phyloP scores from a whole-genome alignment of 2,797 vertebrate genomes.

The Anomalospiza imberbis region DNA sequence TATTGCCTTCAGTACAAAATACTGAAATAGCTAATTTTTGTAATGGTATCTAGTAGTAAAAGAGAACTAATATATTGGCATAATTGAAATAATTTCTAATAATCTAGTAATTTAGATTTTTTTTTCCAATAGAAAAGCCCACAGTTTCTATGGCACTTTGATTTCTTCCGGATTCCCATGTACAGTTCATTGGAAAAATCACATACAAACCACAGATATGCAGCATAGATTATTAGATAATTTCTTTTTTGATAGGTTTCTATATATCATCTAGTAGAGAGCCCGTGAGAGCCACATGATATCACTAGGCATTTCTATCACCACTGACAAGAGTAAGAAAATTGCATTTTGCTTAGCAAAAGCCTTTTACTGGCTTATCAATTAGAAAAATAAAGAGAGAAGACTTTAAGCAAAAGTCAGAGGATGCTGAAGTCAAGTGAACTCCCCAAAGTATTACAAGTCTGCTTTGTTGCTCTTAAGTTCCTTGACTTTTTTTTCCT shows the following conservation, averaged over 20 bases:
- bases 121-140: not conserved
- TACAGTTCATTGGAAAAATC: not conserved
- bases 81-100: not conserved
- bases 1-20: not conserved
- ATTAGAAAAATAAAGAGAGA: not conserved
- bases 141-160: not conserved
- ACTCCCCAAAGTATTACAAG: not conserved
- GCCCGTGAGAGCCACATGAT: not conserved
- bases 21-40: not conserved
- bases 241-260: not conserved
- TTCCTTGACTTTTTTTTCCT: not conserved
- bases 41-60: not conserved
- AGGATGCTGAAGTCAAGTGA: not conserved
- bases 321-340: not conserved
- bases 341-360: not conserved
- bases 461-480: not conserved
- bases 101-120: not conserved
- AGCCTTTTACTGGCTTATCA: too few relatives aligned
- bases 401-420: not conserved
- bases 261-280: not conserved
- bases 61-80: not conserved
- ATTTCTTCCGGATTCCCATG: not conserved
- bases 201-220: fast-evolving
- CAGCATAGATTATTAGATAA: not conserved
- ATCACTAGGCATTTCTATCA: not conserved